Evolutionary conservation across 2,888 invertebrate genomes (phyloP), one percentile per base, ranked within the genome.

Genomic region (Habrosyne pyritoides): DNA sequence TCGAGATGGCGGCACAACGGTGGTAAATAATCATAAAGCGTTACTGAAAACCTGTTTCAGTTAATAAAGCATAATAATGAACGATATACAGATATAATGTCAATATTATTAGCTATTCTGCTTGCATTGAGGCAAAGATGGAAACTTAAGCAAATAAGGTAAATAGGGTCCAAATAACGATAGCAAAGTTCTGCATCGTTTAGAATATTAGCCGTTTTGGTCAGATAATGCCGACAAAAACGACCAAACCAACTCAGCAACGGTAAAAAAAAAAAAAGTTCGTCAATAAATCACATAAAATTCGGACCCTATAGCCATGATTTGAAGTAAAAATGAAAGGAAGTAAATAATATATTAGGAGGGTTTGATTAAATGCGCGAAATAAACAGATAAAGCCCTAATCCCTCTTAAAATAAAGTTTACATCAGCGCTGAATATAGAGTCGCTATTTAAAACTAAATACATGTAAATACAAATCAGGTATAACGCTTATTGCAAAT

Each of bases 361-460:
- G 42, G 18, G 18, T 42, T 18, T 18, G 42, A 42, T 42, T 36
- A 42, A 42, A 42, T 42, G 42, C 42, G 42, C 42, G 2, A n/a
- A 52, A 55, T 28, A 46, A 47, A n/a, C 36, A 49, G 66, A 64
- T n/a, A 64, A 53, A 63, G 54, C 61, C 69, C 63, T 52, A 65
- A 56, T 52, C 59, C 65, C 68, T 42, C 59, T 61, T 52, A 63
- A 26, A 56, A 65, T 68, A 69, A 63, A 62, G 61, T 61, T 57
- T 65, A 69, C 53, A 65, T 55, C 55, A 30, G 62, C 58, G 61
- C 54, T 50, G 46, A 55, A 69, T 61, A 64, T 55, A 63, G 60
- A 61, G 56, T 56, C 59, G 10, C 21, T 28, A 50, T 28, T 26
- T 66, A 30, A 42, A 52, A 60, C 60, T 60, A 57, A 61, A 55